A percentile compares a stretch with the other conserved stretches of the same genome.
Evolutionary conservation across 2,113 vertebrate species (phyloP).

Genomic region (Etia nguti): DNA sequence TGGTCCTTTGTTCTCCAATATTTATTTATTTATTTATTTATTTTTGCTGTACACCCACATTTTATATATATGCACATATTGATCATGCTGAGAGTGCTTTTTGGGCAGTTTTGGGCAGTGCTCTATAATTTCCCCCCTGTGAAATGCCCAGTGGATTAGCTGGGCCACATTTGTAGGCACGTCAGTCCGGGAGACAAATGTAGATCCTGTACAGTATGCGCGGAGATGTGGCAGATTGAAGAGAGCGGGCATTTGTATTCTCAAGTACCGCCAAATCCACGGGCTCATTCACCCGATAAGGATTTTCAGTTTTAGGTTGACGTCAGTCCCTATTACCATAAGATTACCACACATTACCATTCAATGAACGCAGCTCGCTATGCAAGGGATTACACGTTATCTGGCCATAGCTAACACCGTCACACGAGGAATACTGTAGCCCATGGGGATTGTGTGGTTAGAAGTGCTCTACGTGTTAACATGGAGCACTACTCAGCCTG

Average conservation of each 20-base stretch:
- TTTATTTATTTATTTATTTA: conserved; percentile 6
- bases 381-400: not conserved
- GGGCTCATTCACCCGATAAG: conserved; percentile 51
- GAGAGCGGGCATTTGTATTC: conserved; percentile 6
- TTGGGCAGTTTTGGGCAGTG: conserved; percentile 27
- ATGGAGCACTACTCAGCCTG: not conserved
- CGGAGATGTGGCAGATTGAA: not conserved
- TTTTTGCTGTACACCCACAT: conserved; percentile 29
- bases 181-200: conserved; percentile 12
- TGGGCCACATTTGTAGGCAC: not conserved
- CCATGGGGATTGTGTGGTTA: not conserved
- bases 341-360: conserved; percentile 59
- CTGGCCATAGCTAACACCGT: not conserved
- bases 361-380: not conserved
- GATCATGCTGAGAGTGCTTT: conserved; percentile 42
- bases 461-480: not conserved
- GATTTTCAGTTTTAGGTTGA: conserved; percentile 51
- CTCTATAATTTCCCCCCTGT: conserved; percentile 2
- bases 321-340: conserved; percentile 39
- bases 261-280: conserved; percentile 51
- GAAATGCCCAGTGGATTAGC: conserved; percentile 28
- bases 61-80: conserved; percentile 47
- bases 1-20: conserved; percentile 5
- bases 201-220: not conserved
- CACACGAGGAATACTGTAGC: not conserved